phyloP scores from a whole-genome alignment of 64 coral and sea anemone species.

The Porites lutea region DNA sequence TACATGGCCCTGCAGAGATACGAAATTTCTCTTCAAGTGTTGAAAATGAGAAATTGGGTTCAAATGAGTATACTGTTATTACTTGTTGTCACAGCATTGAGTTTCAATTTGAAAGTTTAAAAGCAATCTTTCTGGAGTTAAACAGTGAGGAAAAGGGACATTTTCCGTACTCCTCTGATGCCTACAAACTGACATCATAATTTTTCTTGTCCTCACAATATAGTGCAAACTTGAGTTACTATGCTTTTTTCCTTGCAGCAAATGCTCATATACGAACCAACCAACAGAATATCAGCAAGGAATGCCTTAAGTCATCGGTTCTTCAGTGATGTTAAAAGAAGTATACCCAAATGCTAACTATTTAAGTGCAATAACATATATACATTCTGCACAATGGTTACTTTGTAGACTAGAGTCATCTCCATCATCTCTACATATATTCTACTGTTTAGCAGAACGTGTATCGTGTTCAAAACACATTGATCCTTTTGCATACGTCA shows the following conservation, averaged over 20 bases:
- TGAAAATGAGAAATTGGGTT: too few relatives aligned
- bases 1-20: too few relatives aligned
- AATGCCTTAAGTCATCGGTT: constrained; percentile 79
- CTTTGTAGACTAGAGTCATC: background rate
- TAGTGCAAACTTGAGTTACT: too few relatives aligned
- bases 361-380: background rate
- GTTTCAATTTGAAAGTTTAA: too few relatives aligned
- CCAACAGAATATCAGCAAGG: constrained; percentile 84
- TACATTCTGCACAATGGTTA: background rate
- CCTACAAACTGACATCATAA: too few relatives aligned
- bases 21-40: too few relatives aligned
- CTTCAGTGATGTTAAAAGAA: constrained; percentile 90
- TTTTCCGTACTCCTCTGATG: too few relatives aligned
- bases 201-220: too few relatives aligned
- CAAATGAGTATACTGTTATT: too few relatives aligned
- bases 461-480: constrained; percentile 39
- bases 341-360: constrained; percentile 23
- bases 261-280: constrained; percentile 90
- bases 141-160: too few relatives aligned
- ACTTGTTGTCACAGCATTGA: too few relatives aligned
- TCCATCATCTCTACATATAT: background rate
- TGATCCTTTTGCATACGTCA: background rate
- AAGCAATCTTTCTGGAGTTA: too few relatives aligned
- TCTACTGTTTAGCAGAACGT: background rate
- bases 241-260: constrained; percentile 48